A percentile compares a stretch with the other conserved stretches of the same genome.
Evolutionary conservation across 2,113 vertebrate species (phyloP).

Genomic region (Engraulis encrasicolus): DNA sequence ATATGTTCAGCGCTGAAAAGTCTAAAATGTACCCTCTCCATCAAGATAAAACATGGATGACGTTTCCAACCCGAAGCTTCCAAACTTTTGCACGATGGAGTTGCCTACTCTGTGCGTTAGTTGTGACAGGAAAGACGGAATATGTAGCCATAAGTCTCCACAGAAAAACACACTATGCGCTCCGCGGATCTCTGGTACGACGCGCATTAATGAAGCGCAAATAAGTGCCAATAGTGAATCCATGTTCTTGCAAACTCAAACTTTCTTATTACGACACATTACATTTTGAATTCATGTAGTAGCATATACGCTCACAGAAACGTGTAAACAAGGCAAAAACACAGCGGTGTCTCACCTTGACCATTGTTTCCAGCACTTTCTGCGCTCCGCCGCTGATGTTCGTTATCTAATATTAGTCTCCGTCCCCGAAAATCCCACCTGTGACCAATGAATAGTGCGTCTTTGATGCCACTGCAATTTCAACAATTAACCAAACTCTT

Average conservation of each 20-base stretch:
- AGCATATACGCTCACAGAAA: too few relatives aligned
- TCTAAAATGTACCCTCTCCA: background rate
- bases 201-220: too few relatives aligned
- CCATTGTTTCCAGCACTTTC: slow-evolving; percentile 58
- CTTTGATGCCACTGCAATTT: slow-evolving; percentile 2
- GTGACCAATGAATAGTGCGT: slow-evolving; percentile 35
- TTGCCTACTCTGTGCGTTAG: background rate
- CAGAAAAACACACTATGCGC: too few relatives aligned
- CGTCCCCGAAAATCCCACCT: slow-evolving; percentile 52
- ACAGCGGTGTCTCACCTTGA: slow-evolving; percentile 30
- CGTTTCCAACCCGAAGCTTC: background rate
- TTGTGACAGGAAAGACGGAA: background rate
- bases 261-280: too few relatives aligned
- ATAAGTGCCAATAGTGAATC: too few relatives aligned
- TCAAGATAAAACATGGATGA: background rate
- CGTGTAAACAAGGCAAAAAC: too few relatives aligned
- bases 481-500: background rate
- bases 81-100: background rate
- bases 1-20: background rate
- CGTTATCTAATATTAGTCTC: background rate
- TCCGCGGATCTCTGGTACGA: too few relatives aligned
- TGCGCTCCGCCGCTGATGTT: background rate
- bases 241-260: too few relatives aligned
- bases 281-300: too few relatives aligned
- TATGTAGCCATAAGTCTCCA: too few relatives aligned